Evolutionary conservation across 92 coral and sea anemone species (phyloP).

Genomic region (Umimayanthus chanpuru): DNA sequence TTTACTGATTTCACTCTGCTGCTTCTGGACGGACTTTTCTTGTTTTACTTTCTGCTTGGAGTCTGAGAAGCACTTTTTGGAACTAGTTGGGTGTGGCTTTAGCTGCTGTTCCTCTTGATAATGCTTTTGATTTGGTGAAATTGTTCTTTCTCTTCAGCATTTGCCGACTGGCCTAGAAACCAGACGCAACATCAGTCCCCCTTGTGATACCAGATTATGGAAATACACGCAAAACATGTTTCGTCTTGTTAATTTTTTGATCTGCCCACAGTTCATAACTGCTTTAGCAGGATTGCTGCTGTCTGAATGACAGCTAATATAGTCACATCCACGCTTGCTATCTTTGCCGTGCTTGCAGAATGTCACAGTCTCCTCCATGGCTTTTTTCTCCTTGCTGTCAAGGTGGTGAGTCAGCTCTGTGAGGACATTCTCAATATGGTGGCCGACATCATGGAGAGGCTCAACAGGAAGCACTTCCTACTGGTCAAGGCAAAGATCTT

Average conservation of each 20-base stretch:
- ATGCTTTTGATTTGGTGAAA: constrained; percentile 52
- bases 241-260: constrained; percentile 39
- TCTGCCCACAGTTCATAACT: constrained; percentile 17
- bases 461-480: no score
- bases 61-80: constrained; percentile 45
- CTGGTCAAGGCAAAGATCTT: no score
- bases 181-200: constrained; percentile 55
- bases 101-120: constrained; percentile 55
- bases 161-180: constrained; percentile 59
- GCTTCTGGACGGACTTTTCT: constrained; percentile 41
- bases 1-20: constrained; percentile 57
- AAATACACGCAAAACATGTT: constrained; percentile 59
- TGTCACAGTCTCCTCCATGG: no score
- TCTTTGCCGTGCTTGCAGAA: no score
- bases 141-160: constrained; percentile 56
- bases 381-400: no score
- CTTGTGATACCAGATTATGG: constrained; percentile 58
- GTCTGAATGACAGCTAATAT: no score
- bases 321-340: no score
- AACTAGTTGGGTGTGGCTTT: constrained; percentile 29
- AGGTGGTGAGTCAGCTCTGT: no score
- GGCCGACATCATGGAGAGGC: no score
- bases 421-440: no score
- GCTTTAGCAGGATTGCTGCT: constrained; percentile 53
- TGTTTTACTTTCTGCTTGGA: constrained; percentile 45